Conservation (phyloP, 35 echinoderm and acorn worm species). For the Acanthaster planci region DNA sequence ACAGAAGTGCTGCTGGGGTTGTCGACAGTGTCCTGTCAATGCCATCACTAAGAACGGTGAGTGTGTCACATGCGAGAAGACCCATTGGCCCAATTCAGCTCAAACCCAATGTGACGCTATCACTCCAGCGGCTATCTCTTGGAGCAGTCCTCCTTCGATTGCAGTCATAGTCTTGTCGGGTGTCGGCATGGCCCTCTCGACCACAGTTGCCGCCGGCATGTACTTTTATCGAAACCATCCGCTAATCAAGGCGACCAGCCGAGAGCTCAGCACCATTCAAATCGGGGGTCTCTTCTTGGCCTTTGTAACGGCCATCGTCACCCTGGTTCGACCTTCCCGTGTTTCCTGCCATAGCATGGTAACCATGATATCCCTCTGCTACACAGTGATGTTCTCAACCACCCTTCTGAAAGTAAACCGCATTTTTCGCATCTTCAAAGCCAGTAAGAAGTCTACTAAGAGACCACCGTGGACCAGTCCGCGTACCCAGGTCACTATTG, state of each 20-base stretch:
- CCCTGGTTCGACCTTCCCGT: constrained; percentile 5
- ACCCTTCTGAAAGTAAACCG: constrained; percentile 39
- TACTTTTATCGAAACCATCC: neutral
- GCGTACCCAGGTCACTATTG: constrained; percentile 15
- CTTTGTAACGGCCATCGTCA: neutral
- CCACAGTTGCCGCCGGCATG: neutral
- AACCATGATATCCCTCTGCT: constrained; percentile 14
- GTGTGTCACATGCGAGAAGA: constrained; percentile 7
- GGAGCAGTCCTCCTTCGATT: neutral
- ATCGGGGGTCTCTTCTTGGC: constrained; percentile 7
- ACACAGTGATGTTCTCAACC: constrained; percentile 24
- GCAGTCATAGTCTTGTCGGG: neutral
- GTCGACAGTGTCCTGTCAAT: constrained; percentile 30
- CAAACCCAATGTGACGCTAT: constrained; percentile 14
- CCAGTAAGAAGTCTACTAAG: constrained; percentile 35
- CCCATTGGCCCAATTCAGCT: constrained; percentile 29
- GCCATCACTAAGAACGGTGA: constrained; percentile 4
- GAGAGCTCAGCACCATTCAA: constrained; percentile 38
- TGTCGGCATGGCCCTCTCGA: neutral
- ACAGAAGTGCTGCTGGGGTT: constrained; percentile 44
- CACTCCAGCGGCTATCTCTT: neutral
- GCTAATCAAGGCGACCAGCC: constrained; percentile 35
- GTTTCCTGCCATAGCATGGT: neutral
- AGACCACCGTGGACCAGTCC: constrained; percentile 25
- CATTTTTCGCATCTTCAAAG: constrained; percentile 45